Conservation (phyloP, 2,113 vertebrate species). For the Orycteropus afer region DNA sequence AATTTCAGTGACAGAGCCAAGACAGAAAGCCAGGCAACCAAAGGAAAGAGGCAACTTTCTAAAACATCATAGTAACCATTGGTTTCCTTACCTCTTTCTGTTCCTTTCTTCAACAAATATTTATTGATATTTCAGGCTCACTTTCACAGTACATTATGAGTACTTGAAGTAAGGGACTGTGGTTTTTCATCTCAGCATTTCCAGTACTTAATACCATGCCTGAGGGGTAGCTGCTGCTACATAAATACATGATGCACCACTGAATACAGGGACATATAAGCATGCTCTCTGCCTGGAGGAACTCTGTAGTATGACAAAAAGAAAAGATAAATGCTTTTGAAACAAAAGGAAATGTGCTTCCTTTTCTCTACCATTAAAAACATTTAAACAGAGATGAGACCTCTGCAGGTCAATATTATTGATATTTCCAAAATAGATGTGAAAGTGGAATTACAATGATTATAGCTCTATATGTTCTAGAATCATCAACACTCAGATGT, state of each 20-base stretch:
- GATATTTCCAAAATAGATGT: background rate
- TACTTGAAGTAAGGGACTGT: background rate
- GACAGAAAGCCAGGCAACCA: background rate
- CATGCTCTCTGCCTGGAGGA: background rate
- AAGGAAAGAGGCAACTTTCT: background rate
- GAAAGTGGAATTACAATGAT: background rate
- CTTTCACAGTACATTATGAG: background rate
- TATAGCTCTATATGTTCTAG: background rate
- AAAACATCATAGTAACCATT: background rate
- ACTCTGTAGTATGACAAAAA: background rate
- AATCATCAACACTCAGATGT: background rate
- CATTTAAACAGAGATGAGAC: background rate
- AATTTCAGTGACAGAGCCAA: background rate
- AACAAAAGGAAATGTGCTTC: background rate
- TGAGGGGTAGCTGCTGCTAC: background rate
- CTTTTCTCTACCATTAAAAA: background rate
- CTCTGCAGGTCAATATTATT: background rate
- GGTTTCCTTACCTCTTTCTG: background rate
- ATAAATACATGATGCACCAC: background rate
- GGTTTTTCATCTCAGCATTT: background rate
- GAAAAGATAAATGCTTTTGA: background rate
- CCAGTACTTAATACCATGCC: background rate
- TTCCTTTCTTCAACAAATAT: background rate
- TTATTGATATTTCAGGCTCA: background rate
- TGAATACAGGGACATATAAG: background rate